These are phyloP conservation scores for Sterrhoptilus dennistouni DNA, from an alignment of 2,113 vertebrate species.

Conservation along the genomic window DNA sequence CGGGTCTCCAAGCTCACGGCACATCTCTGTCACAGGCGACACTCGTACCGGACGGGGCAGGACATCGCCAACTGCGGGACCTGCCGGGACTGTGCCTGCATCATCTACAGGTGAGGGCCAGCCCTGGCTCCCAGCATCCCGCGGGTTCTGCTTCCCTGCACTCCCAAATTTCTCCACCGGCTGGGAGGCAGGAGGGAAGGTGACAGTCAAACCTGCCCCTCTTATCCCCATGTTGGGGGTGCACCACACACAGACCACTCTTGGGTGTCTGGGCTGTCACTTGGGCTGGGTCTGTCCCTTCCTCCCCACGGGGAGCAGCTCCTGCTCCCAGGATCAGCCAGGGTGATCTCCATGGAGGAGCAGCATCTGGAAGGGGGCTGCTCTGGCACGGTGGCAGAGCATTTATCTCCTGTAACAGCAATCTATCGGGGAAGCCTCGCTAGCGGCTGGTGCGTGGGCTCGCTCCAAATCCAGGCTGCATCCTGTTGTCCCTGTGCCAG, in stretches of 20 bases:
- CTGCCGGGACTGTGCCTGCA: constrained; percentile 88
- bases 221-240: background rate
- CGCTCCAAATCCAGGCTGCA: background rate
- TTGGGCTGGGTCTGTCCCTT: background rate
- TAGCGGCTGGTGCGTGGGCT: background rate
- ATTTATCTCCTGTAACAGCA: background rate
- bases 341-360: background rate
- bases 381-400: background rate
- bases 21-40: constrained; percentile 71
- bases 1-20: background rate
- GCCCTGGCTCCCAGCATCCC: background rate
- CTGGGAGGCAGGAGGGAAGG: background rate
- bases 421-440: background rate
- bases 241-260: background rate
- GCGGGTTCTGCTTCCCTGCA: accelerated
- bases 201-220: background rate
- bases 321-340: background rate
- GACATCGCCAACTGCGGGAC: constrained; percentile 89
- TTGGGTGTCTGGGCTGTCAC: background rate
- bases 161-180: background rate
- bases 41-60: constrained; percentile 84
- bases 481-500: background rate
- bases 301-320: background rate
- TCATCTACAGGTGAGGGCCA: constrained; percentile 85
- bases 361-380: background rate